A percentile compares a stretch with the other conserved stretches of the same genome.
Conservation (phyloP, 2,113 vertebrate species). For the Pantherophis guttatus region DNA sequence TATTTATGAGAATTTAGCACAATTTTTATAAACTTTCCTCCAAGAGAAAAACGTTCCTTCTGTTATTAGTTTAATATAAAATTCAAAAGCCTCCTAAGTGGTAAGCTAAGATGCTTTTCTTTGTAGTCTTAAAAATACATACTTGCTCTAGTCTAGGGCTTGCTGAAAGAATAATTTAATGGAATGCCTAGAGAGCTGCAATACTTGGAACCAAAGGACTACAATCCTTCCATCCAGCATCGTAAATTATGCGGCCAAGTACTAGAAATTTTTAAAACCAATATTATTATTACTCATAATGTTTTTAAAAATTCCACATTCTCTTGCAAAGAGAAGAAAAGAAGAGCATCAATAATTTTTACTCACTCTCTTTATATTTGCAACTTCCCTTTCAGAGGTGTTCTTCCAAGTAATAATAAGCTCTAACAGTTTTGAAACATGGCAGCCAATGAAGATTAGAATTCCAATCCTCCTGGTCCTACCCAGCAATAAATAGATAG, state of each 20-base stretch:
- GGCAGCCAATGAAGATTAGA: neutral
- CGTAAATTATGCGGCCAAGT: neutral
- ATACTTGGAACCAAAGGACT: neutral
- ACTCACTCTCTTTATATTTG: neutral
- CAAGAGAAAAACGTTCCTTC: conserved; percentile 36
- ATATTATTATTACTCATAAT: neutral
- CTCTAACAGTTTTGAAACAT: neutral
- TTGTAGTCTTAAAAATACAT: conserved; percentile 18
- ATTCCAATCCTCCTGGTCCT: neutral
- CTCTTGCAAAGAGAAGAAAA: neutral
- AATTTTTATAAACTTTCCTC: conserved; percentile 42
- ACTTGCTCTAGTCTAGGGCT: neutral
- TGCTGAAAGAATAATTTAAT: neutral
- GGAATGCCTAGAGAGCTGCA: neutral
- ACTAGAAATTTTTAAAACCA: neutral
- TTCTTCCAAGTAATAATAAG: neutral
- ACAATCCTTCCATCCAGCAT: neutral
- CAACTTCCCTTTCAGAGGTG: neutral
- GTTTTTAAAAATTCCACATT: neutral
- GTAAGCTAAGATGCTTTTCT: conserved; percentile 46
- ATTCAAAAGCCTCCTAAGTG: conserved; percentile 40
- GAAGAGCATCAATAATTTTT: neutral
- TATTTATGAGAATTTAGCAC: conserved; percentile 40
- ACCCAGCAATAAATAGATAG: neutral
- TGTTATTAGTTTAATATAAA: conserved; percentile 37